Base-by-base conservation (phyloP, 2,797 vertebrate genomes). In the Hydrocynus forskahlii region DNA sequence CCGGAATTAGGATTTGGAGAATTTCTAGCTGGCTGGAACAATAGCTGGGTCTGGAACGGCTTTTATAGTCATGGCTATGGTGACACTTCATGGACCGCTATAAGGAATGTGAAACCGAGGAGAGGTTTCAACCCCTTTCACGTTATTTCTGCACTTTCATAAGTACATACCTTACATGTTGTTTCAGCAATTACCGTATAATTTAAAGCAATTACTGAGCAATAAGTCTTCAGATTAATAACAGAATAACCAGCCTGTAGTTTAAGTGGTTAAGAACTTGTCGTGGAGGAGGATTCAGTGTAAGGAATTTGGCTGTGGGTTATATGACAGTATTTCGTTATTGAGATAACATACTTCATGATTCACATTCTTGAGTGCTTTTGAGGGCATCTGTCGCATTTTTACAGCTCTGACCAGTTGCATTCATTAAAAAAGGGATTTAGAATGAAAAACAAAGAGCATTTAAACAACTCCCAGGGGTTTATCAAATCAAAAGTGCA, bases 1-100 rank as follows among this genome's bases (percentile, higher is more conserved):
- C 7, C 40, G 43, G 55, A 60, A 35, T 62, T 21, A 69, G 14
- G 54, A 57, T 70, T 81, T 10, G 6, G 79, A 74, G 62, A 62
- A 55, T 74, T 72, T 79, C 55, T 38, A 8, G 29, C 35, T 23
- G 21, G 57, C 50, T 71, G 40, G 17, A 66, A 66, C 17, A 66
- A 66, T 38, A 35, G 35, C 63, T 19, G 29, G 35, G 2, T 21
- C 25, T 25, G 45, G 48, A 25, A 17, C 68, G 7, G 68, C 40
- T 19, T 70, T 66, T 40, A 16, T 35, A 55, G 50, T 59, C 23
- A 43, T 23, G 71, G 71, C 17, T 40, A 12, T 57, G 50, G 14
- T 38, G 40, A 4, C 16, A 19, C 13, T 57, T 55, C 40, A 57
- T 73, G 40, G 17, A n/a, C 38, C 19, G 5, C 9, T 57, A 16